Percentiles rank a stretch among this genome's conserved stretches.
phyloP scores from a whole-genome alignment of 2,797 vertebrate species.

The Scyliorhinus canicula region DNA sequence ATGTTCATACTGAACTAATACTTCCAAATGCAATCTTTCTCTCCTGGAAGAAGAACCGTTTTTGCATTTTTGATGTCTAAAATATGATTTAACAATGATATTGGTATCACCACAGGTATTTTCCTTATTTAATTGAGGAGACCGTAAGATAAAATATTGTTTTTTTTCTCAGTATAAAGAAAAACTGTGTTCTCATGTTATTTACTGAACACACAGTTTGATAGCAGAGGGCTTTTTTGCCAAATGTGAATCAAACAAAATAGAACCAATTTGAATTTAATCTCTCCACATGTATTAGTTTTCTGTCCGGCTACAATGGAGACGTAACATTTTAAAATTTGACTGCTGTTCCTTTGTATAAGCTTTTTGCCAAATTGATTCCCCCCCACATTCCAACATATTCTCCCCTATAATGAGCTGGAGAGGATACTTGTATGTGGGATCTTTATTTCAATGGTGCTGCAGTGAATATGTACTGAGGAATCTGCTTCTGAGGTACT shows the following conservation, averaged over 20 bases:
- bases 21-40: background rate
- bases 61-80: background rate
- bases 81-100: background rate
- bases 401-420: background rate
- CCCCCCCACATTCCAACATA: background rate
- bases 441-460: background rate
- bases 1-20: background rate
- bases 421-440: background rate
- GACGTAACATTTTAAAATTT: background rate
- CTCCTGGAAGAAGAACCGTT: background rate
- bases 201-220: background rate
- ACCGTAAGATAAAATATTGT: background rate
- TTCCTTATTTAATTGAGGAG: background rate
- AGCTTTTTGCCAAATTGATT: background rate
- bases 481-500: background rate
- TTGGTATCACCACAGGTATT: background rate
- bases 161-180: background rate
- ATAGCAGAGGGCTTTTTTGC: background rate
- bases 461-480: background rate
- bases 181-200: background rate
- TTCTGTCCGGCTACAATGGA: background rate
- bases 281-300: background rate
- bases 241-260: background rate
- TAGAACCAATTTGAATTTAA: background rate
- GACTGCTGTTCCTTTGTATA: background rate